Evolutionary conservation across 2,888 invertebrate species (phyloP), one percentile per base, ranked within the genome.

Genomic region (Portevinia maculata): DNA sequence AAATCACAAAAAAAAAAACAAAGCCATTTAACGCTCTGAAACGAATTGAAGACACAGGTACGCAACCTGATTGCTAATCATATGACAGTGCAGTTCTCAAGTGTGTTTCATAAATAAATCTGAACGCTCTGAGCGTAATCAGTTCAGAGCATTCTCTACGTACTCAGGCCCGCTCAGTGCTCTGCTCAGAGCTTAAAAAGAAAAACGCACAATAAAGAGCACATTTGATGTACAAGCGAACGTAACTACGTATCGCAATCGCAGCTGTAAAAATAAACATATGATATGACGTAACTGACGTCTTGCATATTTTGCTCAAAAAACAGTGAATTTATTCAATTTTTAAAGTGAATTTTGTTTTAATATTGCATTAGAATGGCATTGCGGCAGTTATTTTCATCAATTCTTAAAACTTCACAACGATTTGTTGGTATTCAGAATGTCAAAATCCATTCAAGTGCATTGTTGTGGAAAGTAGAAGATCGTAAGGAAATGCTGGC

Each of bases 401-500:
- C 78, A 11, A 64, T 86, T 3, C n/a, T 88, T 0, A 79, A 83
- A 15, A 84, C 65, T 48, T 19, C 85, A 0, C 84, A 78, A 4
- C 79, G 84, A 9, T 24, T 34, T 39, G 34, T 62, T 2, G 7
- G 71, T 6, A 17, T 19, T 9, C 39, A 78, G 6, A 79, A 74
- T 52, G 39, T 17, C 1, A 41, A 70, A 30, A 48, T 90, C 0
- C 89, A 90, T 70, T 88, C 87, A 3, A 86, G 85, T 30, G 60
- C 76, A 0, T 9, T 69, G 1, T 71, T 88, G 6, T 86, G 88
- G 30, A 92, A 92, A 86, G 92, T 90, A 0, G 91, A 91, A 78
- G 92, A 92, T 84, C 89, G 92, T 30, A 92, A 91, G 85, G 91
- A 92, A 88, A 93, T 93, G 93, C 85, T 92, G 13, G 91, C 91